A percentile compares a stretch with the other conserved stretches of the same genome.
Evolutionary conservation across 2,888 invertebrate species (phyloP).

Genomic region (Toxonevra muliebris): DNA sequence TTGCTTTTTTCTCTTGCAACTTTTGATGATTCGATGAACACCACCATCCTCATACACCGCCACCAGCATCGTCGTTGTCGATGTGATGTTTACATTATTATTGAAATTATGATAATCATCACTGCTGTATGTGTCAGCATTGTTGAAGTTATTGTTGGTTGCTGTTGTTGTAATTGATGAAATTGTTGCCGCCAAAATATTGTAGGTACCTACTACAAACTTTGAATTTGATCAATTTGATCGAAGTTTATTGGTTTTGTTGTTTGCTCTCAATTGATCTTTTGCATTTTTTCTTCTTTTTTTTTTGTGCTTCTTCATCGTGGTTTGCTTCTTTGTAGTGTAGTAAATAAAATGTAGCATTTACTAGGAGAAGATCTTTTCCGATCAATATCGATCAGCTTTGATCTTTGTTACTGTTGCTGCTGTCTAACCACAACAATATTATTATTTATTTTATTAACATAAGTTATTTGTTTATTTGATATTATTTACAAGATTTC

Average conservation of each 20-base stretch:
- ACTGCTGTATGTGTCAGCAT: too few species aligned
- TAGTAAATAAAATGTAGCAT: too few species aligned
- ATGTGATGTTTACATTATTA: too few species aligned
- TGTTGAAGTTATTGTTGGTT: not conserved
- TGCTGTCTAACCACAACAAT: slow-evolving; percentile 9
- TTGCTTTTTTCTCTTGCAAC: too few species aligned
- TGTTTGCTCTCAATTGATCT: slow-evolving; percentile 2
- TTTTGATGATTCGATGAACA: too few species aligned
- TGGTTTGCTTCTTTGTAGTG: not conserved
- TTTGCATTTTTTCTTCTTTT: not conserved
- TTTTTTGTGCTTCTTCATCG: not conserved
- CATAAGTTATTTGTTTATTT: slow-evolving; percentile 34
- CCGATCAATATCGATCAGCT: slow-evolving; percentile 1
- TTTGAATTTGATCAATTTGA: slow-evolving; percentile 2
- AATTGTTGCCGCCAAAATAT: slow-evolving; percentile 19
- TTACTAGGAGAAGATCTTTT: not conserved
- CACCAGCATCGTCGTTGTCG: too few species aligned
- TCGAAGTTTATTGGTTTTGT: not conserved
- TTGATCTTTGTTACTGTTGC: slow-evolving; percentile 12
- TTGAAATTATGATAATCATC: too few species aligned
- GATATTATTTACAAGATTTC: slow-evolving; percentile 26
- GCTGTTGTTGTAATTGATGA: slow-evolving; percentile 8
- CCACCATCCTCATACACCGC: too few species aligned
- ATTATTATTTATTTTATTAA: slow-evolving; percentile 31
- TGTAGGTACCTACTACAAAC: not conserved